Conservation (phyloP, 2,888 invertebrate genomes). For the Lymantria monacha region DNA sequence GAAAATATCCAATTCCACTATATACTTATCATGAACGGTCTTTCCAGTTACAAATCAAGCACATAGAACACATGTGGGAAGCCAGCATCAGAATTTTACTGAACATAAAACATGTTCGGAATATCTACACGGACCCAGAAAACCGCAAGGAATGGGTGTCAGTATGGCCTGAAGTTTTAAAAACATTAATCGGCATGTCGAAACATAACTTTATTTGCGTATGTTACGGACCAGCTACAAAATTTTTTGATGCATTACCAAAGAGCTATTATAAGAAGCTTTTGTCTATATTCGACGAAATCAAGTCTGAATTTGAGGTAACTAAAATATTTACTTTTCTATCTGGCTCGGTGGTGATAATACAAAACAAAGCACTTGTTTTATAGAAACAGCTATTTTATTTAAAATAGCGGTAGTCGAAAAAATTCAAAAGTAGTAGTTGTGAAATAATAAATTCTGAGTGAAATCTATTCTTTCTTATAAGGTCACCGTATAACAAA, state of each 20-base stretch:
- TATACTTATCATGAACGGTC: background rate
- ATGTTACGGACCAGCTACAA: slow-evolving; percentile 83
- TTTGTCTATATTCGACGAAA: slow-evolving; percentile 74
- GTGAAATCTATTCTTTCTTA: too few species aligned
- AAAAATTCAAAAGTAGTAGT: too few species aligned
- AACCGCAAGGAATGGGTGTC: slow-evolving; percentile 83
- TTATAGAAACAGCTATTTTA: too few species aligned
- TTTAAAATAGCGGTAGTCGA: too few species aligned
- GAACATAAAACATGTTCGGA: slow-evolving; percentile 84
- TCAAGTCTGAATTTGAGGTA: slow-evolving; percentile 84
- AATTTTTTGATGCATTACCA: slow-evolving; percentile 82
- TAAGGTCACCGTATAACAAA: too few species aligned
- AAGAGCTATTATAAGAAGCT: slow-evolving; percentile 79
- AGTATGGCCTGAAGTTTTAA: slow-evolving; percentile 84
- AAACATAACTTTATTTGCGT: slow-evolving; percentile 86
- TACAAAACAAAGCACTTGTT: too few species aligned
- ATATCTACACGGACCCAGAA: slow-evolving; percentile 85
- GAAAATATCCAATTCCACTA: too few species aligned
- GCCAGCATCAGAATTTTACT: slow-evolving; percentile 82
- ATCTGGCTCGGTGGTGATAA: background rate
- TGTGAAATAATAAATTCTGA: too few species aligned
- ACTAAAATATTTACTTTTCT: background rate
- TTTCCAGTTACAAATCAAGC: slow-evolving; percentile 82
- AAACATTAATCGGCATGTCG: slow-evolving; percentile 84
- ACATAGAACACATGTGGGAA: slow-evolving; percentile 85